Base-by-base conservation (phyloP, 1,140 invertebrate genomes). In the Spodoptera frugiperda region DNA sequence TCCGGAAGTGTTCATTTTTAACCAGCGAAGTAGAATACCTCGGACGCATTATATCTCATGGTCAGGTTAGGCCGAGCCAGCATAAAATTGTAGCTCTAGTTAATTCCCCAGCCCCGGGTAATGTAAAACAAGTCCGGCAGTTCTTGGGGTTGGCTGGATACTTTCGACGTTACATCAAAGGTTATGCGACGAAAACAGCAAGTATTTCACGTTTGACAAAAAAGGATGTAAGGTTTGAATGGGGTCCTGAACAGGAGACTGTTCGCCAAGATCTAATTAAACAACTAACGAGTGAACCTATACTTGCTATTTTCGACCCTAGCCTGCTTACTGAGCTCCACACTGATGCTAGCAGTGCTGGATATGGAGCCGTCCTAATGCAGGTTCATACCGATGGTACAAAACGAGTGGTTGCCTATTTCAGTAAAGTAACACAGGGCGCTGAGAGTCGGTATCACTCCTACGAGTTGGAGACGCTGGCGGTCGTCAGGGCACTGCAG, bases 81-180 rank as follows among this genome's bases (percentile, higher is more conserved):
- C 55, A 63, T 4, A 91, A 91, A 75, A 81, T 84, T 9, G 30
- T 79, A 59, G 89, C 89, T 3, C 80, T 92, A 9, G 77, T 67
- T 65, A 82, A 87, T n/a, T 82, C 87, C 73, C 80, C 84, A 0
- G 9, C n/a, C 33, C 89, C 91, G 11, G 77, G 25, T 25, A 88
- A 82, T 39, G 54, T 75, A 0, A 85, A 82, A 21, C 74, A 86
- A 25, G 54, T 90, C 1, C 68, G 83, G 21, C 79, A 84, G 12
- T 91, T 90, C 73, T 57, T 87, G 5, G 86, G 85, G 0, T 57
- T 91, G 0, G 85, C 82, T 0, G 82, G 88, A 0, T 90, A 85
- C 67, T 91, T 90, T 63, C n/a, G 87, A 12, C 79, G 78, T 72
- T 91, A 90, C 55, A 78, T 90, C 9, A 10, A 74, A 25, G 61